Evolutionary conservation across 1,140 invertebrate species (phyloP), one percentile per base, ranked within the genome.

Genomic region (Drosophila kikkawai): DNA sequence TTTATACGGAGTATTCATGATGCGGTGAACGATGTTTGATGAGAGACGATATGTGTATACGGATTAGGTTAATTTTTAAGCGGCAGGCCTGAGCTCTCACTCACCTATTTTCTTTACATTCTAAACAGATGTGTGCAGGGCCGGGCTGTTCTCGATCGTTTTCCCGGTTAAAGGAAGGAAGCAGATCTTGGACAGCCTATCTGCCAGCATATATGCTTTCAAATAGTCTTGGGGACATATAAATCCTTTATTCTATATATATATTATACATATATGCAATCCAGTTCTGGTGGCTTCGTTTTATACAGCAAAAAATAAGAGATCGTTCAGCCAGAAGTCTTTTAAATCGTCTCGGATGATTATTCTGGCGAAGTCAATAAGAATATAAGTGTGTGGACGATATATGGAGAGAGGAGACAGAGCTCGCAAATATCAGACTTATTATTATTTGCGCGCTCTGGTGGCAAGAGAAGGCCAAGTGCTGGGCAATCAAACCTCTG

Each of bases 381-480:
- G 61, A 57, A 53, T 79, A 77, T 77, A 65, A 63, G 55, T 66
- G 57, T 63, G 47, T 66, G 47, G 63, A 74, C 44, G 65, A 74
- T n/a, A 63, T 53, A 42, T 53, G n/a, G n/a, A 9, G 29, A 19
- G 41, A 19, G n/a, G 17, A 39, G 15, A n/a, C 17, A 39, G 53
- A 22, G 53, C 34, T n/a, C 36, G 53, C 36, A 55, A 39, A 37
- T 55, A 55, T 26, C 19, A 37, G 13, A 15, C n/a, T 17, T 32
- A 0, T 7, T 26, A 4, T 22, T 55, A 37, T 37, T 55, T 37
- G 34, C 34, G 34, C 1, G 34, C 51, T 22, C 51, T 15, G 32
- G 3, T 36, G 32, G 32, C 13, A 37, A 11, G 34, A 41, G 55
- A 60, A 44, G 61, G 17, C 51, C 32, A 65, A 29, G 26, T 41